Evolutionary conservation across 1,140 invertebrate genomes (phyloP), one percentile per base, ranked within the genome.

Genomic region (Sitobion miscanthi): DNA sequence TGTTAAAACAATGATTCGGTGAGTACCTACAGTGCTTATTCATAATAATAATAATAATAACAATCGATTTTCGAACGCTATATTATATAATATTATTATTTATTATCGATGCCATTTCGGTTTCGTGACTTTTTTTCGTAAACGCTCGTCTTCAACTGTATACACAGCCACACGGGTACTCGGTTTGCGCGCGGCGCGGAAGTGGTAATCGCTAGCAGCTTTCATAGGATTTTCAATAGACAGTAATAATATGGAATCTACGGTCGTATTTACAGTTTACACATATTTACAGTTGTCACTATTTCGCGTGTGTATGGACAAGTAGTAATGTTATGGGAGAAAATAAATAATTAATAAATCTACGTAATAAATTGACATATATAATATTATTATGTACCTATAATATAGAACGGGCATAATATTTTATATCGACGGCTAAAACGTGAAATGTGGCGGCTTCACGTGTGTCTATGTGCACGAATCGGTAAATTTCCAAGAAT

Each of bases 221-320:
- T 77, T 77, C n/a, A 77, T 77, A 4, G 62, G n/a, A n/a, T 77
- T 77, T 77, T 77, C n/a, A n/a, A n/a, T 77, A 77, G 30, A 77
- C 62, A 77, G n/a, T 77, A n/a, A 77, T 77, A n/a, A 77, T 77
- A n/a, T n/a, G n/a, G n/a, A n/a, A 77, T 77, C 62, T 77, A 35
- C 14, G 62, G 30, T 77, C 14, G 62, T n/a, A 77, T 77, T n/a
- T 77, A n/a, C 62, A 77, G 30, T 4, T n/a, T 6, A n/a, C 47
- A 42, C 42, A 42, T 42, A 42, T 42, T 42, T 42, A 69, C 30
- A 69, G 62, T 69, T 30, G 8, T n/a, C 62, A 69, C 30, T 69
- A 69, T 52, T 20, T 69, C 30, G 4, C 30, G 62, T n/a, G 1
- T 77, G 30, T n/a, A 62, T 30, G 14, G 62, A 54, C 20, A 14